Evolutionary conservation across 2,888 invertebrate species (phyloP), one percentile per base, ranked within the genome.

Genomic region (Dusona sp.): DNA sequence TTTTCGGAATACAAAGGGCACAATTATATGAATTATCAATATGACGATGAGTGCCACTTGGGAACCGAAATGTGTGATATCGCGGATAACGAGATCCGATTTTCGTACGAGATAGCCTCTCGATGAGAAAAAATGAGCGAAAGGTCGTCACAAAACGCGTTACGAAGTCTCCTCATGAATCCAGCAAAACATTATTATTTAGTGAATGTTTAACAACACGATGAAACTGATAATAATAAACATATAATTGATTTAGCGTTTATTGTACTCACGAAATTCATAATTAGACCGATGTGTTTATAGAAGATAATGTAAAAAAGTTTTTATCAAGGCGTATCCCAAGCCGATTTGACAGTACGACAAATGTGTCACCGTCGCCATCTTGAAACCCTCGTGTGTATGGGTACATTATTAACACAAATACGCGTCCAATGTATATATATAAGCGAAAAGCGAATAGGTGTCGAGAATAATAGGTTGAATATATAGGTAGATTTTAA

Each of bases 291-390:
- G 79, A 70, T 70, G 79, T 80, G 79, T 83, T 64, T 82, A 72
- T 61, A 78, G 79, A 48, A 70, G 48, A 67, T 75, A 79, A 70
- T 54, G 83, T 83, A 83, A 83, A 84, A 73, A 83, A 85, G 64
- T 83, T 85, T 83, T 86, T 57, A 79, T 87, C 84, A 79, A 89
- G 89, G 88, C 88, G 89, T 88, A 89, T 88, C 88, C 89, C 88
- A 88, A 89, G 88, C 88, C 86, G 84, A 89, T 89, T 89, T 89
- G 88, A 88, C 88, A 89, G 87, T 81, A 89, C 88, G 88, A 81
- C 88, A 86, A 91, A 90, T 90, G 90, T 90, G 90, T 90, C 89
- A 90, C 88, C 78, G 90, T 89, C 91, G 92, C 92, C 92, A 92
- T 92, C 87, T 92, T 92, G 89, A 83, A 90, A 87, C 65, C 67